Base-by-base conservation (phyloP, 2,113 vertebrate genomes). In the Microtus pennsylvanicus region DNA sequence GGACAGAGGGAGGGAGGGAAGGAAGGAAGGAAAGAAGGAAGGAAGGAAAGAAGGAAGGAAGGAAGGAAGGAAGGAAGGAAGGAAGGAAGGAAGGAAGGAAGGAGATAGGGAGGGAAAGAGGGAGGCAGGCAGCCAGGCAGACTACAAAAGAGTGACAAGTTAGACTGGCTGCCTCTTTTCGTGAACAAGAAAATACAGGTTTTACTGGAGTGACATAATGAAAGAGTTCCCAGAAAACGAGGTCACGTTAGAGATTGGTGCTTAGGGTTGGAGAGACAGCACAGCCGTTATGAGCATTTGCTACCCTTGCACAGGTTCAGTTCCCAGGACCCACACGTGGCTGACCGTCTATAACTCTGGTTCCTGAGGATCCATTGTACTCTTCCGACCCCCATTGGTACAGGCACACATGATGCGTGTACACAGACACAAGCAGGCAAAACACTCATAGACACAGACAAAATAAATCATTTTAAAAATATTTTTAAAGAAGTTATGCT, bases 201-300 rank as follows among this genome's bases (percentile, higher is more conserved):
- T 74, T 86, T 17, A 33, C 1, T 80, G 55, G 35, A 67, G 21
- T 50, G 42, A 75, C 55, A 75, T 74, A 47, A 81, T 92, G 42
- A 87, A 89, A 72, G 63, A 17, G 19, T 14, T 87, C 69, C 89
- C 19, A 69, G 35, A 89, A 87, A 96, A 75, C 89, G 89, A 65
- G 80, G 42, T 52, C 50, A 87, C 33, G 4, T 70, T 87, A 90
- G 10, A 83, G 58, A 35, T 13, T 47, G 75, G 75, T 16, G 2
- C 11, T 77, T 28, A 77, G 42, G 13, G 24, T 19, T 47, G 75
- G 42, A 77, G 42, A 77, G 42, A 47, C 38, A 38, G 21, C 21
- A 7, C n/a, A 42, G n/a, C 38, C 7, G 0, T 47, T 76, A 76
- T 28, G 24, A 76, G 74, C 74, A 47, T 76, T 47, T 14, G 42